Base-by-base conservation (phyloP, 2,113 vertebrate species). In the Corapipo altera region DNA sequence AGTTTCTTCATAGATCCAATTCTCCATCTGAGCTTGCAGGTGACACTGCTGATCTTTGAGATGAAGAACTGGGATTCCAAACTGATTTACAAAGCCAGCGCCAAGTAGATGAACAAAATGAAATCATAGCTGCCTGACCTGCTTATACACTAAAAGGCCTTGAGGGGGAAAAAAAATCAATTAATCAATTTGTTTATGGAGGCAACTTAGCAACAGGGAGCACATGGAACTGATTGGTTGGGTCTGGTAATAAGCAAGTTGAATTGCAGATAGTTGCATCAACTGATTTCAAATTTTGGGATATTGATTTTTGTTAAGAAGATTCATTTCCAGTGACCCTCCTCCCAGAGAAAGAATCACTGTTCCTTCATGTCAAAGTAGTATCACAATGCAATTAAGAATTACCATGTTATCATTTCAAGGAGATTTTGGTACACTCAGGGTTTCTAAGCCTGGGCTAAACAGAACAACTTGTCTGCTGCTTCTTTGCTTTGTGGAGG, bases 181-280 rank as follows among this genome's bases (percentile, higher is more conserved):
- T 97, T 96, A 97, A 98, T 98, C 97, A 96, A 95, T 97, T 96
- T 97, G 97, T 97, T 97, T 98, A 96, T 96, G 70, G 91, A 97
- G 93, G 96, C 95, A 96, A 89, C 95, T 97, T 97, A 97, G 97
- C 96, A 97, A 97, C 84, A 91, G 89, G 89, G 91, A 96, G 86
- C 76, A 71, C 88, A 76, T 2, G 21, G 37, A 87, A 92, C 83
- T 62, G 80, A 95, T 69, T 97, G 96, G 96, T 71, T 17, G 13
- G 69, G 62, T 94, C 96, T 82, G 87, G 89, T 98, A 97, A 98
- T 95, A 95, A 97, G 91, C 65, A 91, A 96, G 84, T 86, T 93
- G 76, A 96, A 97, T 86, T 95, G 94, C 95, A 97, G 93, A 96
- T 93, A 96, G 93, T 95, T 97, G 82, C 93, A 97, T 95, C 96